Percentiles rank a stretch among this genome's conserved stretches.
phyloP scores from a whole-genome alignment of 1,140 invertebrate species.

The Drosophila melanica region DNA sequence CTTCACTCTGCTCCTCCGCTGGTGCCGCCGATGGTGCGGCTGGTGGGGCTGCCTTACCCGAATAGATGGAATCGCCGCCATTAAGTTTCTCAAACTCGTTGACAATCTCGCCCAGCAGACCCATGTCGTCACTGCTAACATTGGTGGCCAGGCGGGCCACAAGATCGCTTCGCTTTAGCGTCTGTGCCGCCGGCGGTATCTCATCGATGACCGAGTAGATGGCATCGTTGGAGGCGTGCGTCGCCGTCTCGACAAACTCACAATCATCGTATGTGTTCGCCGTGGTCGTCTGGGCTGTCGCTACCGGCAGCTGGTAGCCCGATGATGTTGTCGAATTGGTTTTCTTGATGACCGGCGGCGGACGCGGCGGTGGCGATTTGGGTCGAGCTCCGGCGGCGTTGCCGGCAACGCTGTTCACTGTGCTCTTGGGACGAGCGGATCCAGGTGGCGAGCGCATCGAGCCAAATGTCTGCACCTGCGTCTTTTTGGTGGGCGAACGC shows the following conservation, averaged over 20 bases:
- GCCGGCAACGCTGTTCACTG: slow-evolving; percentile 83
- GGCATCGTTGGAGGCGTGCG: slow-evolving; percentile 87
- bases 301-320: slow-evolving; percentile 83
- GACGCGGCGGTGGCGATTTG: slow-evolving; percentile 87
- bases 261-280: slow-evolving; percentile 90
- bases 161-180: slow-evolving; percentile 75
- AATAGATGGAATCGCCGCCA: slow-evolving; percentile 92
- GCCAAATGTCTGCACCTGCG: slow-evolving; percentile 89
- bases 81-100: slow-evolving; percentile 93
- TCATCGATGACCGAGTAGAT: slow-evolving; percentile 95
- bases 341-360: slow-evolving; percentile 79
- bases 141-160: slow-evolving; percentile 82
- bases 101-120: slow-evolving; percentile 92
- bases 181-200: slow-evolving; percentile 84
- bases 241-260: slow-evolving; percentile 87
- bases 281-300: slow-evolving; percentile 82
- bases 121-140: slow-evolving; percentile 86
- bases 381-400: slow-evolving; percentile 83
- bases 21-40: slow-evolving; percentile 85
- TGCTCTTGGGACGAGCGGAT: slow-evolving; percentile 88
- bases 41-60: slow-evolving; percentile 85
- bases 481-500: slow-evolving; percentile 86
- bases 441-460: slow-evolving; percentile 89
- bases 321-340: slow-evolving; percentile 74
- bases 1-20: slow-evolving; percentile 16